Evolutionary conservation across 2,113 vertebrate genomes (phyloP), one percentile per base, ranked within the genome.

Genomic region (Myiagra hebetior): DNA sequence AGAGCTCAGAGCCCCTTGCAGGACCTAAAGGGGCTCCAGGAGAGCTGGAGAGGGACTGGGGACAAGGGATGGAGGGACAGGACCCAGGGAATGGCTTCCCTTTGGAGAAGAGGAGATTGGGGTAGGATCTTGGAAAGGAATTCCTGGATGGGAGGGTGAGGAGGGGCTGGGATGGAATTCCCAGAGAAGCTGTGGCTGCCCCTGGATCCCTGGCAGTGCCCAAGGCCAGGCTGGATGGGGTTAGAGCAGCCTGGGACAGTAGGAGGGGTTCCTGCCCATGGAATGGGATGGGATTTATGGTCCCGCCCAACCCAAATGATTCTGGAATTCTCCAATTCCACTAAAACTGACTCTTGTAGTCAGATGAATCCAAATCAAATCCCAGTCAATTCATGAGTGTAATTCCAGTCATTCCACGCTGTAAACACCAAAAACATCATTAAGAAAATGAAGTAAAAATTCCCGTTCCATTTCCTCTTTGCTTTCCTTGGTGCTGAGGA

Each of bases 231-330:
- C 0, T 83, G 55, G 64, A 69, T 20, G n/a, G 21, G 39, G 3
- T 13, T 3, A 11, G 55, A 60, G 12, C 15, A 39, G 0, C 27
- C 24, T 20, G 6, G 42, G 30, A n/a, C 3, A 15, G 31, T 35
- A 62, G 52, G 1, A 75, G 7, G 1, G 14, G 49, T 47, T n/a
- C 28, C 47, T 62, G 47, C 31, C 21, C 11, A 1, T 19, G 21
- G 22, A 1, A 22, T 6, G 3, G 9, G 41, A 6, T 74, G 60
- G 5, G 22, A 28, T 65, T 85, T 35, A 14, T 67, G 2, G 3
- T 49, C 31, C 7, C 2, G 50, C 52, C 27, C 21, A 14, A 8
- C 31, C 53, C 53, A 52, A 72, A 53, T 3, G 10, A 31, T 83
- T 53, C 39, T 0, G 0, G 4, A 35, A 62, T 53, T 46, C 41